Evolutionary conservation across 2,888 invertebrate genomes (phyloP).

Genomic region (Stomorhina lunata): DNA sequence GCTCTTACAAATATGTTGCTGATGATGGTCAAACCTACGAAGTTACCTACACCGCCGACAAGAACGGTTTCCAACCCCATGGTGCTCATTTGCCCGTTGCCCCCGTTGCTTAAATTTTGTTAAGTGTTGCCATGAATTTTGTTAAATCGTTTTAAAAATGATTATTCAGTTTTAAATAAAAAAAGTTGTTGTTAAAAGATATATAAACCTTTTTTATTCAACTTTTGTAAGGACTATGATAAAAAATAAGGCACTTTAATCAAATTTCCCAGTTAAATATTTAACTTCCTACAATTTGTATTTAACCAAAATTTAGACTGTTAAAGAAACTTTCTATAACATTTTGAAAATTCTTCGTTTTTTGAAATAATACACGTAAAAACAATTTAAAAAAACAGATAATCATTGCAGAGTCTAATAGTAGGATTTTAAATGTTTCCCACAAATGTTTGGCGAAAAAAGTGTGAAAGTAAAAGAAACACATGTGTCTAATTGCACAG

Average conservation of each 20-base stretch:
- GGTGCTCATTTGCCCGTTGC: conserved; percentile 80
- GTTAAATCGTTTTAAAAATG: conserved; percentile 21
- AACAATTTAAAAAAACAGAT: too few relatives aligned
- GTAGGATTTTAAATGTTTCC: too few relatives aligned
- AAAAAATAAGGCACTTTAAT: too few relatives aligned
- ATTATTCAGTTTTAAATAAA: conserved; percentile 32
- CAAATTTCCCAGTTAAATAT: too few relatives aligned
- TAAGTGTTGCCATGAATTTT: neutral
- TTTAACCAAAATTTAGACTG: too few relatives aligned
- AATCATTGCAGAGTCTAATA: too few relatives aligned
- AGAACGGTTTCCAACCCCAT: conserved; percentile 80
- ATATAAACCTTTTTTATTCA: neutral
- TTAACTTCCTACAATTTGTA: too few relatives aligned
- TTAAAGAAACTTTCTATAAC: too few relatives aligned
- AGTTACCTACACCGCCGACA: conserved; percentile 80
- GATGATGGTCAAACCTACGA: conserved; percentile 78
- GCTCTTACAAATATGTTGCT: conserved; percentile 43
- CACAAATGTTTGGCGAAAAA: neutral
- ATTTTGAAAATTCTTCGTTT: too few relatives aligned
- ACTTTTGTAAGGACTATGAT: too few relatives aligned
- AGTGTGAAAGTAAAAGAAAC: conserved; percentile 62
- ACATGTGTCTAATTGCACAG: conserved; percentile 76
- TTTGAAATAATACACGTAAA: too few relatives aligned
- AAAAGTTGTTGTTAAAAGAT: neutral
- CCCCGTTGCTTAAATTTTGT: conserved; percentile 16